Conservation (phyloP, 2,113 vertebrate genomes). For the Sakesphorus luctuosus region DNA sequence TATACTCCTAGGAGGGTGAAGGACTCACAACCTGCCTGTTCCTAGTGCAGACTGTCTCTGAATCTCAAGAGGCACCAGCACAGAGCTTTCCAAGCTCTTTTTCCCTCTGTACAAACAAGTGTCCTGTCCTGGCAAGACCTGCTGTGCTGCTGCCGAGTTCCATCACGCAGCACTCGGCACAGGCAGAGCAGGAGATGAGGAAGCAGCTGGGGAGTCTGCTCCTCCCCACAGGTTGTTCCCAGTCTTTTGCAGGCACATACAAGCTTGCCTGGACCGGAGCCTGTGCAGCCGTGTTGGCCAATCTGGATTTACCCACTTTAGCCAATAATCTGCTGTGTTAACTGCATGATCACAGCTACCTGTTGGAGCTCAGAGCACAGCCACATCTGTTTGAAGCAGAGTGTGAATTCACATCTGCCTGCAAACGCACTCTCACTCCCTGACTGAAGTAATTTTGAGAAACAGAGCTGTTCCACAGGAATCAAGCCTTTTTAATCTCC, state of each 20-base stretch:
- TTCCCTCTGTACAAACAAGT: not conserved
- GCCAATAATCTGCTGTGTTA: not conserved
- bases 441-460: not conserved
- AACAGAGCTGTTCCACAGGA: not conserved
- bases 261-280: not conserved
- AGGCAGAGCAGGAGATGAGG: not conserved
- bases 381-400: not conserved
- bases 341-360: not conserved
- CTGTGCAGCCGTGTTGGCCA: not conserved
- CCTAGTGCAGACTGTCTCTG: not conserved
- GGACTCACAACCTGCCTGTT: not conserved
- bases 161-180: rapidly evolving
- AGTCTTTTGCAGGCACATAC: not conserved
- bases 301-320: not conserved
- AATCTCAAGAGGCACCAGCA: not conserved
- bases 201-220: not conserved
- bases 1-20: not conserved
- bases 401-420: not conserved
- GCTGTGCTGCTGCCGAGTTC: not conserved
- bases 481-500: not conserved
- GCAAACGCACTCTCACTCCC: not conserved
- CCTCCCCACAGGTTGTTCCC: not conserved
- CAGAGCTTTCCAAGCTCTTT: not conserved
- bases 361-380: not conserved
- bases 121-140: not conserved